Conservation (phyloP, 1,140 invertebrate genomes). For the Artemia franciscana region DNA sequence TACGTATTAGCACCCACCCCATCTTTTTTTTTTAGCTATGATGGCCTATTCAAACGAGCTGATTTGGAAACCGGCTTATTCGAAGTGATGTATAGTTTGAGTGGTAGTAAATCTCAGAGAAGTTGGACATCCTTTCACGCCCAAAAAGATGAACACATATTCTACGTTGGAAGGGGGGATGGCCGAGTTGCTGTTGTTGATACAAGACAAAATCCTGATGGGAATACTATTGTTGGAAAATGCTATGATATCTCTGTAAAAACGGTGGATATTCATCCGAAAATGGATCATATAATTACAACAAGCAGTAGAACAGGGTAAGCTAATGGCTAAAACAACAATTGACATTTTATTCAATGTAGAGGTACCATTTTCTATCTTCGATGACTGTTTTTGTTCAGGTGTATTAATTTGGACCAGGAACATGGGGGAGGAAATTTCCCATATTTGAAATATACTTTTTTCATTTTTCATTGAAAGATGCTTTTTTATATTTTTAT, state of each 20-base stretch:
- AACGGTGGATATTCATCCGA: slow-evolving; percentile 3
- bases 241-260: slow-evolving; percentile 5
- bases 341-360: too few species aligned
- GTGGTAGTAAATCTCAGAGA: background rate
- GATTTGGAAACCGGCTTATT: background rate
- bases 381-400: too few species aligned
- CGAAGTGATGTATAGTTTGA: background rate
- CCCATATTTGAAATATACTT: too few species aligned
- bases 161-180: slow-evolving; percentile 1
- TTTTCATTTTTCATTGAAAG: too few species aligned
- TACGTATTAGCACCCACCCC: too few species aligned
- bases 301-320: slow-evolving; percentile 6
- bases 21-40: background rate
- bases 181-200: slow-evolving; percentile 5
- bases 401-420: too few species aligned
- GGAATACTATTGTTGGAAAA: background rate
- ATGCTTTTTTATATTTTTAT: too few species aligned
- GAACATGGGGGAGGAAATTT: too few species aligned
- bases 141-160: background rate
- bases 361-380: too few species aligned
- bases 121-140: slow-evolving; percentile 7
- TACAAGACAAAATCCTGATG: background rate
- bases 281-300: background rate
- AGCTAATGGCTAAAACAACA: too few species aligned
- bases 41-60: background rate